Evolutionary conservation across 2,888 invertebrate genomes (phyloP).

Genomic region (Melikaiella ostensackeni): DNA sequence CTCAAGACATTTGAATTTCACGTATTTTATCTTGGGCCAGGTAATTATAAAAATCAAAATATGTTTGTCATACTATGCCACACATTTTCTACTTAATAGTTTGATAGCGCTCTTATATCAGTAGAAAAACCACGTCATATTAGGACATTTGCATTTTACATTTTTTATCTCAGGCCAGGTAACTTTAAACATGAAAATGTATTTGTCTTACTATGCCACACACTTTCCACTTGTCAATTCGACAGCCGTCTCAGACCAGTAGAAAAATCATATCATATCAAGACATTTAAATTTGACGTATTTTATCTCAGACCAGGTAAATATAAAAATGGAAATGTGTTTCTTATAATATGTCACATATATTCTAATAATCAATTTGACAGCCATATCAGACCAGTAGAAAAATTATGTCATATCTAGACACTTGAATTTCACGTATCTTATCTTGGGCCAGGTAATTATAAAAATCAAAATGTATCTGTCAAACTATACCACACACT

Average conservation of each 20-base stretch:
- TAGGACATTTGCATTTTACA: neutral
- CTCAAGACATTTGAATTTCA: no score
- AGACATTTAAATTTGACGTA: constrained; percentile 22
- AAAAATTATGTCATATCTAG: no score
- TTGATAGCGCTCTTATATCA: neutral
- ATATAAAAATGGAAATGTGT: no score
- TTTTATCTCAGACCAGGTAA: neutral
- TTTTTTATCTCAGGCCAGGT: neutral
- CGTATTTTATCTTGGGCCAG: no score
- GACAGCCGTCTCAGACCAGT: neutral
- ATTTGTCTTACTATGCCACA: no score
- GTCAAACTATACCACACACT: neutral
- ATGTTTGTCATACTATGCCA: neutral
- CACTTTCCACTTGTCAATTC: neutral
- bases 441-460: no score
- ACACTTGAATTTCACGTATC: no score
- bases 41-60: no score
- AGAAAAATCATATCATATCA: neutral
- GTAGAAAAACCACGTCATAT: neutral
- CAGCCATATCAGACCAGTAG: no score
- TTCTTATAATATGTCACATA: no score
- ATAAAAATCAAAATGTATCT: no score
- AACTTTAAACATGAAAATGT: neutral
- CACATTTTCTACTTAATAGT: neutral
- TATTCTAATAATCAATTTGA: no score